A percentile compares a stretch with the other conserved stretches of the same genome.
phyloP scores from a whole-genome alignment of 1,140 invertebrate species.

The Bathynomus jamesi region DNA sequence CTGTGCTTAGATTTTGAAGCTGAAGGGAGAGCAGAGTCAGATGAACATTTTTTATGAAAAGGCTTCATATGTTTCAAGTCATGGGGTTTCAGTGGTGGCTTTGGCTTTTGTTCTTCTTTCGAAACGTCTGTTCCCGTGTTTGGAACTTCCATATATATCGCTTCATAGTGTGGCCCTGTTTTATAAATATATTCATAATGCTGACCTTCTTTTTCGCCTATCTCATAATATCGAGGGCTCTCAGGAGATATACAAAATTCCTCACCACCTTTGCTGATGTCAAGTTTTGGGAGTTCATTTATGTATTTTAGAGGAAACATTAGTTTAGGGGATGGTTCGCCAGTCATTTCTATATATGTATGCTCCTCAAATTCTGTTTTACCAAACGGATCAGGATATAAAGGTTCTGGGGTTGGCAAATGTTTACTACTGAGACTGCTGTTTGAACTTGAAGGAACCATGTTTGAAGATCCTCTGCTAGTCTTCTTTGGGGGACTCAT shows the following conservation, averaged over 20 bases:
- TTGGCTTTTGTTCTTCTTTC: conserved; percentile 22
- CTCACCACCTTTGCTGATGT: conserved; percentile 10
- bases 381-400: conserved; percentile 26
- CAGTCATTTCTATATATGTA: conserved; percentile 39
- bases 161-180: conserved; percentile 35
- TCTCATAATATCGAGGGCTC: conserved; percentile 38
- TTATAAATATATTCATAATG: conserved; percentile 38
- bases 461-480: conserved; percentile 10
- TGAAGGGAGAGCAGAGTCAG: conserved; percentile 18
- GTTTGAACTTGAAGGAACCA: conserved; percentile 31
- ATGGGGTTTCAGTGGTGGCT: conserved; percentile 23
- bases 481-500: conserved; percentile 60
- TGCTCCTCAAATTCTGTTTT: conserved; percentile 37
- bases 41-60: conserved; percentile 17
- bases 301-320: conserved; percentile 2
- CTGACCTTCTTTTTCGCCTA: conserved; percentile 35
- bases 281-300: conserved; percentile 16
- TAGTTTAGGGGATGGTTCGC: conserved; percentile 23
- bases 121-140: conserved; percentile 16
- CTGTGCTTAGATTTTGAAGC: conserved; percentile 18
- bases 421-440: conserved; percentile 36
- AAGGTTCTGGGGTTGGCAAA: conserved; percentile 32
- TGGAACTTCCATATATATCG: conserved; percentile 38
- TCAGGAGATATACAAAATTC: conserved; percentile 27
- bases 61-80: conserved; percentile 19